A percentile compares a stretch with the other conserved stretches of the same genome.
Evolutionary conservation across 2,888 invertebrate species (phyloP).

Genomic region (Morpho helenor): DNA sequence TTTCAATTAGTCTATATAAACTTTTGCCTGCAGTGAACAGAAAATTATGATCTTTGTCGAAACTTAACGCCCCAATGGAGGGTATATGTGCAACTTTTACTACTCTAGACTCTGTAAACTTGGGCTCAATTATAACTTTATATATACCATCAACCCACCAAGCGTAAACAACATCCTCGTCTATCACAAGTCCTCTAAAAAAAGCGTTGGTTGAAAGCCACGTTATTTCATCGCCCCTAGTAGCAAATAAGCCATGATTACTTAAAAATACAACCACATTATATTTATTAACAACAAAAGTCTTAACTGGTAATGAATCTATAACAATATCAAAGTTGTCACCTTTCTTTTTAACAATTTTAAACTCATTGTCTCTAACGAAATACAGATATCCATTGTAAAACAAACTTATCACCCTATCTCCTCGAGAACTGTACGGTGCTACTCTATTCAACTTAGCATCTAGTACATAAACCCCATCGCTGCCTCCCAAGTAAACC

Average conservation of each 20-base stretch:
- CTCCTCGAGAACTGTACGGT: constrained; percentile 55
- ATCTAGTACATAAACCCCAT: constrained; percentile 54
- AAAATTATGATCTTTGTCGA: constrained; percentile 60
- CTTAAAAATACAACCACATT: constrained; percentile 51
- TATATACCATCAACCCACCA: constrained; percentile 71
- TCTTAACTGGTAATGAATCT: constrained; percentile 45
- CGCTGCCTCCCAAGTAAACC: constrained; percentile 59
- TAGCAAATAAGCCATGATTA: constrained; percentile 50
- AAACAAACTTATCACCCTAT: constrained; percentile 49
- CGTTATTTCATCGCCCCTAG: constrained; percentile 38
- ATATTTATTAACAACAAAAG: constrained; percentile 55
- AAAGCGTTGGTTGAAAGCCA: constrained; percentile 54
- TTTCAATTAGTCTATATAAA: constrained; percentile 42
- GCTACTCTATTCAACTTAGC: constrained; percentile 37
- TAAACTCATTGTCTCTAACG: constrained; percentile 41
- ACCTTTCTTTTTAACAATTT: constrained; percentile 51
- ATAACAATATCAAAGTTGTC: constrained; percentile 46
- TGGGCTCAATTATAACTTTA: constrained; percentile 44
- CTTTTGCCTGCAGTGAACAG: constrained; percentile 48
- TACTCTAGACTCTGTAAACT: constrained; percentile 43
- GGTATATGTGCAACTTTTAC: constrained; percentile 45
- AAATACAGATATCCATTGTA: constrained; percentile 58
- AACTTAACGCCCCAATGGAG: constrained; percentile 52
- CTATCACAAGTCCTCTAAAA: constrained; percentile 57
- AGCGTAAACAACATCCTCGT: constrained; percentile 53